Base-by-base conservation (phyloP, 64 coral and sea anemone genomes). In the Astreopora myriophthalma region DNA sequence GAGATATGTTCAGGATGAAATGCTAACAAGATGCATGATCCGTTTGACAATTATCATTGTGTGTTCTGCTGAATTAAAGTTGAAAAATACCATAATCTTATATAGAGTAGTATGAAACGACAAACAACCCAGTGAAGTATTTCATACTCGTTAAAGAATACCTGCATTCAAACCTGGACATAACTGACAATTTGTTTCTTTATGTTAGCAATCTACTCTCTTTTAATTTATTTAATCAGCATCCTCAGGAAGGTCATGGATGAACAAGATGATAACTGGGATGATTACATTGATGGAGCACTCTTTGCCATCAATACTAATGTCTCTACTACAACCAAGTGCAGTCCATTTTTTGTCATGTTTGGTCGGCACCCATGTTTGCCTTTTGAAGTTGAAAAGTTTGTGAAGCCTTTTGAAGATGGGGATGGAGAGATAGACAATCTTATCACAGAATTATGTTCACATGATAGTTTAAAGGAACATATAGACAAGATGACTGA, bases 191-290 rank as follows among this genome's bases (percentile, higher is more conserved):
- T 32, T 75, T 75, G 3, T 52, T 49, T 52, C 23, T 6, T 10
- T 52, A 55, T 49, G n/a, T 39, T 2, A 52, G 7, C 27, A 5
- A 16, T 13, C 9, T 44, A n/a, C n/a, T n/a, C n/a, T 55, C 20
- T 55, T 44, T 29, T 46, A 51, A 55, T 31, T 86, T 82, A 57
- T 58, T 68, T 55, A 38, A 86, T 48, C 48, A 92, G 89, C 83
- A 89, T 79, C 42, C 37, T 96, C 19, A 96, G 86, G 42, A 96
- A 96, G 64, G 28, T 89, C 14, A 79, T 92, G 30, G 63, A 89
- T 34, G 60, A 92, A 34, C 76, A 92, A 1, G 17, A 62, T 10
- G 85, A 96, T 16, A 40, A 85, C 5, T 96, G 86, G 90, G 90
- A 96, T 63, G 85, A 96, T 34, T 89, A 92, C 77, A 30, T 89